Base-by-base conservation (phyloP, 2,888 invertebrate species). In the Norana najaformis region DNA sequence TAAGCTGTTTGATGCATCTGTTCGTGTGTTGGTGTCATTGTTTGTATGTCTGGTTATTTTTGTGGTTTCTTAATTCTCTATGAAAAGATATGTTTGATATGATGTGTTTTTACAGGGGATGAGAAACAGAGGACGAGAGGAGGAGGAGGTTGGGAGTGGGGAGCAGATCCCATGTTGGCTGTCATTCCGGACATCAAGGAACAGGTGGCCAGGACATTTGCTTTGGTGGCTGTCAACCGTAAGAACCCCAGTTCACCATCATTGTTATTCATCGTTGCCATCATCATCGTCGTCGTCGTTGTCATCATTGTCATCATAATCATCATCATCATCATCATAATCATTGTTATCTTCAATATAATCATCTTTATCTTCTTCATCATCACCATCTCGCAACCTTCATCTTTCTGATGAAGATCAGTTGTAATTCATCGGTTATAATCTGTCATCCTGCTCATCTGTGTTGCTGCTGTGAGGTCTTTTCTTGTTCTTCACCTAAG, bases 141-240 rank as follows among this genome's bases (percentile, higher is more conserved):
- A 36, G 85, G 36, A 69, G 30, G 0, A 69, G 69, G 69, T n/a
- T 30, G 69, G 30, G 69, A 69, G 69, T n/a, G n/a, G 69, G 69
- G 69, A 8, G 85, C 37, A 23, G 85, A 85, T 36, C 85, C 36
- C 20, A 20, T 20, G 34, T 23, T 85, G 36, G 23, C 85, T 37
- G 85, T 85, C 85, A 85, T 36, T 35, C 85, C 85, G 35, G 85
- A 85, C 85, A 36, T 85, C 23, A 85, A 85, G 37, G 85, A 85
- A 23, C 85, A 85, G 37, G 85, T 85, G 85, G 85, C 85, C 85
- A 85, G 37, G 30, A 37, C 85, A 36, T 23, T 85, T 37, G 37
- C 37, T 20, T n/a, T 85, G 34, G 85, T 35, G 8, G 85, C 85
- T 35, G 35, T 20, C 35, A 85, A 85, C 37, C 85, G 85, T 85